A percentile compares a stretch with the other conserved stretches of the same genome.
These are phyloP conservation scores for Australoheros facetus DNA, from an alignment of 2,797 vertebrate genomes.

Conservation along the genomic window DNA sequence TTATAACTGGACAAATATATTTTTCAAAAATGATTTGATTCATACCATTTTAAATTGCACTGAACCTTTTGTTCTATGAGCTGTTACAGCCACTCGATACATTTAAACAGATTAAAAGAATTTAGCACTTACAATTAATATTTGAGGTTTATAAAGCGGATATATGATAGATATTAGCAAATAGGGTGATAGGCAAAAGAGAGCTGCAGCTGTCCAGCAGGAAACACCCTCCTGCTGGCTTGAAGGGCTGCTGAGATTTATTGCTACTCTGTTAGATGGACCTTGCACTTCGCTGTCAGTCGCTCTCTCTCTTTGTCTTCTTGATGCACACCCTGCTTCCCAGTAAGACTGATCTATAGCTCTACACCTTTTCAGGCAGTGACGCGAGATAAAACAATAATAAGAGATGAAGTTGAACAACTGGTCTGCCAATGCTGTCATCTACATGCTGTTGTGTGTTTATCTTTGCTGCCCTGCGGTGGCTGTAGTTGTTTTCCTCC, in stretches of 20 bases:
- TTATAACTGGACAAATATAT: background rate
- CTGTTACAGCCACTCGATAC: background rate
- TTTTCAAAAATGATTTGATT: background rate
- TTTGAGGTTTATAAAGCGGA: background rate
- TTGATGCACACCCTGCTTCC: slow-evolving; percentile 30
- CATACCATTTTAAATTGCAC: background rate
- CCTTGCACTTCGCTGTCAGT: slow-evolving; percentile 58
- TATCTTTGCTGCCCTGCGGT: slow-evolving; percentile 19
- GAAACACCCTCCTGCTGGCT: slow-evolving; percentile 36
- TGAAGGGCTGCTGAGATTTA: slow-evolving; percentile 52
- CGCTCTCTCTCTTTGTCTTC: slow-evolving; percentile 44
- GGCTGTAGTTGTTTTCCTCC: slow-evolving; percentile 34
- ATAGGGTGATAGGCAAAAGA: slow-evolving; percentile 26
- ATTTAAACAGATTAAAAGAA: background rate
- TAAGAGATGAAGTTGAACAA: slow-evolving; percentile 30
- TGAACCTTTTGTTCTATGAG: background rate
- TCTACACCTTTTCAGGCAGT: slow-evolving; percentile 30
- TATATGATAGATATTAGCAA: slow-evolving; percentile 13
- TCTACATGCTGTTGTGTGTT: slow-evolving; percentile 34
- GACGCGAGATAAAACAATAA: background rate
- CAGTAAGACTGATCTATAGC: slow-evolving; percentile 32
- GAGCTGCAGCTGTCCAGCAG: slow-evolving; percentile 33
- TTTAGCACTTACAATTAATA: background rate
- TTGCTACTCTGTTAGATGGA: slow-evolving; percentile 46
- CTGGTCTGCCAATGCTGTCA: background rate